A percentile compares a stretch with the other conserved stretches of the same genome.
phyloP scores from a whole-genome alignment of 2,113 vertebrate species.

The Vanacampus margaritifer region DNA sequence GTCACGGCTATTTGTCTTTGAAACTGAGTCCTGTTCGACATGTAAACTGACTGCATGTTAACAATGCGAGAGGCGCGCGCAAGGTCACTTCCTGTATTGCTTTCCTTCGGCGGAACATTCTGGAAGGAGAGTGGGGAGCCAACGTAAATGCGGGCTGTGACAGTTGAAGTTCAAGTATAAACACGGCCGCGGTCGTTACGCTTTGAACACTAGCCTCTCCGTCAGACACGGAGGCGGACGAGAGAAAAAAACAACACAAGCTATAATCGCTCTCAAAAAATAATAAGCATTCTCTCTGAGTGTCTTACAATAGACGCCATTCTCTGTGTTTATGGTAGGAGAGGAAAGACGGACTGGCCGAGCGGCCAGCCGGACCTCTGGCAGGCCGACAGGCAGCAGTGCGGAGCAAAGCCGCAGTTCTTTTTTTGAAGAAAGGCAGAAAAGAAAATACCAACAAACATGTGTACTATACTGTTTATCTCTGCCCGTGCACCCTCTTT shows the following conservation, averaged over 20 bases:
- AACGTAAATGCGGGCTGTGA: conserved; percentile 29
- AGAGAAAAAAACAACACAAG: conserved; percentile 39
- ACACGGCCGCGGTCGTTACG: conserved; percentile 30
- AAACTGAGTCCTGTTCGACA: background rate
- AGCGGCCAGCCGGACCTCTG: conserved; percentile 25
- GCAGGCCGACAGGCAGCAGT: conserved; percentile 16
- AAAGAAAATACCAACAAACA: conserved; percentile 33
- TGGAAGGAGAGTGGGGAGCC: conserved; percentile 32
- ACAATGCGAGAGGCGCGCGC: background rate
- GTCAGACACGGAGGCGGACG: conserved; percentile 27
- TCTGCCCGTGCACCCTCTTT: background rate
- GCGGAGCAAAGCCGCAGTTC: conserved; percentile 19
- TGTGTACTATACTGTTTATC: conserved; percentile 7
- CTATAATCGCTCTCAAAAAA: conserved; percentile 55
- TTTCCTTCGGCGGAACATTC: conserved; percentile 29
- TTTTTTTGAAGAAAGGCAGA: conserved; percentile 13
- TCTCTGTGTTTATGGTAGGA: conserved; percentile 43
- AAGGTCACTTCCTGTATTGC: conserved; percentile 26
- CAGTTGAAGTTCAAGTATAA: conserved; percentile 39
- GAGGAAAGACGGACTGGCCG: conserved; percentile 28
- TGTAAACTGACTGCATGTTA: background rate
- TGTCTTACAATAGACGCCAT: conserved; percentile 45
- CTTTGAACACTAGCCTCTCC: conserved; percentile 38
- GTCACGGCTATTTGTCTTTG: background rate
- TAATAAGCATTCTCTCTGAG: conserved; percentile 51